Evolutionary conservation across 2,888 invertebrate species (phyloP), one percentile per base, ranked within the genome.

Genomic region (Diaperis boleti): DNA sequence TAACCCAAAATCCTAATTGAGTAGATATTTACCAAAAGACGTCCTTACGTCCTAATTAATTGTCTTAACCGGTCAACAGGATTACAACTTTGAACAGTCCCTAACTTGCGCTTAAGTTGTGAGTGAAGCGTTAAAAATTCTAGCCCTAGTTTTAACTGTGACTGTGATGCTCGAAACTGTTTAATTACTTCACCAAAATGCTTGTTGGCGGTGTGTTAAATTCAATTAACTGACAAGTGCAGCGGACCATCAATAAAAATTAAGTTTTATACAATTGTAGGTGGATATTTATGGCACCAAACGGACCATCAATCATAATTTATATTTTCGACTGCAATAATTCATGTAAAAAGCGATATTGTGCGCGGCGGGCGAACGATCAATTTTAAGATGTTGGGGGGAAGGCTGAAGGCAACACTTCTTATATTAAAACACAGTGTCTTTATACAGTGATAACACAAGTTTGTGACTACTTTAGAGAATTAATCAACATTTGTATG

Each of bases 21-120:
- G 59, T 60, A 52, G 15, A 31, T 52, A 41, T 60, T 60, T 60
- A 26, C 44, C 20, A 52, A 49, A 59, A 52, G 47, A 52, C 59
- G 35, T n/a, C n/a, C 33, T 31, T 52, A 39, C 42, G 39, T 44
- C 33, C 52, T 63, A 57, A 62, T 63, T 63, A 63, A 37, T 52
- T 37, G 39, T 54, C 52, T 44, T 42, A 39, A 14, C 44, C 54
- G 63, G 63, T 52, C 63, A 59, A 42, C 44, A 17, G 42, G 54
- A 49, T 63, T 63, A 52, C 59, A 59, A 63, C 44, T 59, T 54
- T 45, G 35, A 52, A 62, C 50, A 45, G 50, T 42, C 44, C 41
- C 37, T 37, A 62, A 62, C 44, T 62, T 45, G 44, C 39, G 33
- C 35, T 45, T 52, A 37, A 62, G 57, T 62, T 56, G 55, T 31